Base-by-base conservation (phyloP, 2,797 vertebrate species). In the Tapera naevia region DNA sequence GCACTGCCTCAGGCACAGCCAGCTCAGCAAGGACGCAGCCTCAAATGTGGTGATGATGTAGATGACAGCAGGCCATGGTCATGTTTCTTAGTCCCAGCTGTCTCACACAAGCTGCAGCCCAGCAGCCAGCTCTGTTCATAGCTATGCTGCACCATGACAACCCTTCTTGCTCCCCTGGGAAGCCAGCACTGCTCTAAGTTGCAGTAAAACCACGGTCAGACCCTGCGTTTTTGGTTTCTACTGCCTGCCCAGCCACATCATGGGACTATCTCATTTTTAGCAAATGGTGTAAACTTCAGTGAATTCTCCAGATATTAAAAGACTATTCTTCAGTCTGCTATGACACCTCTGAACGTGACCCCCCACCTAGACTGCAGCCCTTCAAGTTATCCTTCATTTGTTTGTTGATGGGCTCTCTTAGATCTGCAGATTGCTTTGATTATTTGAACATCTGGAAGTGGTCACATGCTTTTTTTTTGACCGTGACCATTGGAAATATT, bases 381-480 rank as follows among this genome's bases (percentile, higher is more conserved):
- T 92, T 89, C 87, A 78, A 88, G 95, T 93, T 95, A 96, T 91
- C 91, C 94, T 94, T 93, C 96, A 97, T 97, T 97, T 97, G 97
- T 95, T 94, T 96, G 93, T 81, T 93, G 79, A 96, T 92, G 94
- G 91, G 91, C 86, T 96, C 80, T 83, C 87, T 98, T 93, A 97
- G 96, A 97, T 97, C 94, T 96, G 94, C 91, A 97, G 94, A 94
- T 95, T 61, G 50, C 94, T 96, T 96, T 97, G 95, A 97, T 97
- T 97, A 89, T 91, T 96, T 89, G 88, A 96, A 97, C 97, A 98
- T 98, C 97, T 98, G 98, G 97, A 97, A 97, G 91, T 94, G 82
- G 92, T 98, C 97, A 97, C 96, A 97, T 46, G 89, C 84, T 69
- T 94, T 93, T 45, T 45, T 92, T 91, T 92, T 97, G 95, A 97